A percentile compares a stretch with the other conserved stretches of the same genome.
Evolutionary conservation across 2,888 invertebrate genomes (phyloP).

Genomic region (Muschampia plurimacula): DNA sequence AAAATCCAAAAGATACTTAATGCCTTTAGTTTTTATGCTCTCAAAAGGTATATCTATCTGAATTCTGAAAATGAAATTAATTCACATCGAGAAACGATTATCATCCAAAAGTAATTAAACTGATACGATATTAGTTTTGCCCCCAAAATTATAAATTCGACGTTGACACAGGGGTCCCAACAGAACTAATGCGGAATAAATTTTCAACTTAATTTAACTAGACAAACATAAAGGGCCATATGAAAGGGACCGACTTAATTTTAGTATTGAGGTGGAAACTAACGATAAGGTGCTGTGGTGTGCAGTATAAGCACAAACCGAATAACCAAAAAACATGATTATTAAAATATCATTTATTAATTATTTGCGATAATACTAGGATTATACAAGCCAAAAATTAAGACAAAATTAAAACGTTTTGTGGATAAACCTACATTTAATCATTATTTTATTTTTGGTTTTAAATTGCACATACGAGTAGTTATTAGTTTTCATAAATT

Average conservation of each 20-base stretch:
- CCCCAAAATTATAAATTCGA: conserved; percentile 80
- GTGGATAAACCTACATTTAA: no score
- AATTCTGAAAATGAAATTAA: conserved; percentile 11
- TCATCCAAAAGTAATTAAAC: conserved; percentile 71
- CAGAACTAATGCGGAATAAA: conserved; percentile 81
- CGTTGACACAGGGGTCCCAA: conserved; percentile 72
- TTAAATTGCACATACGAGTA: no score
- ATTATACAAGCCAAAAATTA: no score
- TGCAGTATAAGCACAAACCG: not conserved
- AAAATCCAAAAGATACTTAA: no score
- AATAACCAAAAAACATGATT: not conserved
- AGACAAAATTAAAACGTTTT: no score
- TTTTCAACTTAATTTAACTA: conserved; percentile 86
- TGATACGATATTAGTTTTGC: conserved; percentile 63
- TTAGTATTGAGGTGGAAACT: conserved; percentile 80
- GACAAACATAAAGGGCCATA: conserved; percentile 78
- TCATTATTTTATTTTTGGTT: no score
- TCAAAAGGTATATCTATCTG: not conserved
- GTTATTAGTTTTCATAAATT: no score
- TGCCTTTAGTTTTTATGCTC: no score
- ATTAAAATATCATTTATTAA: no score
- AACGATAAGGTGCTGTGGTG: conserved; percentile 74
- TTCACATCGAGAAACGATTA: conserved; percentile 41
- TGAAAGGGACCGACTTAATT: conserved; percentile 78
- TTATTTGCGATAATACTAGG: no score